phyloP scores from a whole-genome alignment of 2,113 vertebrate species.

The Cyanistes caeruleus region DNA sequence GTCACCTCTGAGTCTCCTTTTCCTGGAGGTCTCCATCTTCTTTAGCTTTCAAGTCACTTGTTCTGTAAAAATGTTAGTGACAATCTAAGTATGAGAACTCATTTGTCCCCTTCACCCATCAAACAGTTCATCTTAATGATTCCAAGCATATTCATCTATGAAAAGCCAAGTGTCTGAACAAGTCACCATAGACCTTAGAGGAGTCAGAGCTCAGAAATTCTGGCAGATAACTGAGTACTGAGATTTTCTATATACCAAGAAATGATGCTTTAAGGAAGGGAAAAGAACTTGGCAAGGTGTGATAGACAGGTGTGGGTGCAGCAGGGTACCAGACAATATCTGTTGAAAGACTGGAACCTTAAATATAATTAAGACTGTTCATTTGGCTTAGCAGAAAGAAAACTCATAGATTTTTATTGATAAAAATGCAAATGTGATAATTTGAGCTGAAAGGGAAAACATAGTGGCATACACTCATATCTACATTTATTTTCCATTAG shows the following conservation, averaged over 20 bases:
- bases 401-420: slow-evolving; percentile 21
- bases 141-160: slow-evolving; percentile 50
- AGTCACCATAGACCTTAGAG: slow-evolving; percentile 49
- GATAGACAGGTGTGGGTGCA: slow-evolving; percentile 9
- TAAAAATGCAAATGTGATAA: slow-evolving; percentile 53
- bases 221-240: neutral
- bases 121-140: slow-evolving; percentile 53
- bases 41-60: slow-evolving; percentile 34
- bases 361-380: neutral
- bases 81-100: slow-evolving; percentile 41
- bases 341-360: neutral
- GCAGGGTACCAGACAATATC: neutral
- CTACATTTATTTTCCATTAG: slow-evolving; percentile 59
- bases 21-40: slow-evolving; percentile 8
- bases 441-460: slow-evolving; percentile 9
- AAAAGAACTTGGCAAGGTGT: slow-evolving; percentile 36
- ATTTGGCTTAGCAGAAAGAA: slow-evolving; percentile 1
- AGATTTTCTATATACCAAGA: slow-evolving; percentile 56
- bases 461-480: neutral
- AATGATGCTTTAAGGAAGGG: neutral
- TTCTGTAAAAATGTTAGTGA: slow-evolving; percentile 61
- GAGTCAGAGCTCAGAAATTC: slow-evolving; percentile 15
- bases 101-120: slow-evolving; percentile 14
- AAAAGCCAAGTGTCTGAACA: slow-evolving; percentile 34
- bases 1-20: neutral